Evolutionary conservation across 2,888 invertebrate genomes (phyloP), one percentile per base, ranked within the genome.

Genomic region (Lepetodrilus schrolli): DNA sequence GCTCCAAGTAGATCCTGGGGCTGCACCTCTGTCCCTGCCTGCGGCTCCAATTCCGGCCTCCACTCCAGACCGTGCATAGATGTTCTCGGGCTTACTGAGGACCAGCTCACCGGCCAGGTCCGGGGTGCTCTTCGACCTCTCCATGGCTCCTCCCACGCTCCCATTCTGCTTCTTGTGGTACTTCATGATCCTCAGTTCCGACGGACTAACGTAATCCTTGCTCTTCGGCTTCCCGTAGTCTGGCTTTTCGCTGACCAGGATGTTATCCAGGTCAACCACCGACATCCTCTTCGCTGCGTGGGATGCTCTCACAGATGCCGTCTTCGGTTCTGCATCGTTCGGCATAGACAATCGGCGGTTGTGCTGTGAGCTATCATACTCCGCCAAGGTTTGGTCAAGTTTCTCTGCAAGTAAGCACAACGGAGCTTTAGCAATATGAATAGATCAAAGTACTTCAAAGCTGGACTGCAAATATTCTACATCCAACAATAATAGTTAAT

Each of bases 241-340:
- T 17, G 66, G 36, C 10, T 69, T 51, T 17, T 75, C 75, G 7
- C 69, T 48, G 13, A 73, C 43, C 13, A 66, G 34, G 23, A 84
- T 76, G 58, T 81, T 81, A 20, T 85, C 83, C 17, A 85, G 75
- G 66, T 85, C 86, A 1, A 85, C 78, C 80, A 83, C 83, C 0
- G 86, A 86, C 21, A 88, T 82, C 10, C 87, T 79, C 76, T 87
- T 86, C 34, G 87, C 82, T 65, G 86, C 82, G 78, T 88, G 96
- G 43, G 97, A 93, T 80, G 95, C 95, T 81, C 96, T 93, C 83
- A 98, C 96, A 76, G 97, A 97, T 4, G 97, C 97, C 43, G 96
- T 96, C 87, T 96, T 94, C 66, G 78, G 85, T 58, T 88, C 86
- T 20, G 81, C 79, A 7, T 74, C 72, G 20, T 43, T 70, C 23